Conservation (phyloP, 2,113 vertebrate genomes). For the Salvelinus sp. region DNA sequence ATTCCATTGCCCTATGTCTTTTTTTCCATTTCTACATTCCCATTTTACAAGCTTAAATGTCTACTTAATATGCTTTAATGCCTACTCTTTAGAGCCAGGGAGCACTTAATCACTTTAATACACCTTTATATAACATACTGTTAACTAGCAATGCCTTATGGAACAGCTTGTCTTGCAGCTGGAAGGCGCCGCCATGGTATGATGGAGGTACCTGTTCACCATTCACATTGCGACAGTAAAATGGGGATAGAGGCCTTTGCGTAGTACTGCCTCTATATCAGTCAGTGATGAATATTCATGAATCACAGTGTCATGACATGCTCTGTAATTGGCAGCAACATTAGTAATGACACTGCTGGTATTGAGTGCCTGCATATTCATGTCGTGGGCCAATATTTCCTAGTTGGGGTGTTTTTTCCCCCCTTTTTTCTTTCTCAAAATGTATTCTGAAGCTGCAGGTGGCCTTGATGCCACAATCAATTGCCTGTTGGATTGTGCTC, state of each 20-base stretch:
- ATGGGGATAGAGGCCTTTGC: conserved; percentile 70
- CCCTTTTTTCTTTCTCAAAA: conserved; percentile 47
- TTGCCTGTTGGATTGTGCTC: conserved; percentile 63
- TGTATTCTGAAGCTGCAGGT: conserved; percentile 80
- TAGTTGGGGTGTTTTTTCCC: conserved; percentile 52
- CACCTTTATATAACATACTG: conserved; percentile 85
- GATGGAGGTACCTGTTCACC: conserved; percentile 81
- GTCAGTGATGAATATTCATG: conserved; percentile 80
- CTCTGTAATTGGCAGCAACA: conserved; percentile 84
- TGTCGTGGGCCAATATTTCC: conserved; percentile 77
- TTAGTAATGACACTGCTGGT: conserved; percentile 81
- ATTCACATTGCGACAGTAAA: conserved; percentile 82
- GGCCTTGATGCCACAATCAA: conserved; percentile 77
- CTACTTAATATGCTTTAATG: conserved; percentile 86
- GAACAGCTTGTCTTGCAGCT: conserved; percentile 78
- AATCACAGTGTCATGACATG: conserved; percentile 82
- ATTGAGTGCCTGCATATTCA: conserved; percentile 81
- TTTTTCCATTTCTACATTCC: conserved; percentile 75
- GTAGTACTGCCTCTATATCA: conserved; percentile 74
- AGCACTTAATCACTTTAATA: conserved; percentile 82
- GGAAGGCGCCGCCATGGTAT: conserved; percentile 70
- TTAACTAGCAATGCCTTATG: conserved; percentile 82
- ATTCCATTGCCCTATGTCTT: conserved; percentile 70
- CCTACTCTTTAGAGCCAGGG: conserved; percentile 76
- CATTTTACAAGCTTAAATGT: conserved; percentile 81